Conservation (phyloP, 2,888 invertebrate species). For the Meandrusa payeni region DNA sequence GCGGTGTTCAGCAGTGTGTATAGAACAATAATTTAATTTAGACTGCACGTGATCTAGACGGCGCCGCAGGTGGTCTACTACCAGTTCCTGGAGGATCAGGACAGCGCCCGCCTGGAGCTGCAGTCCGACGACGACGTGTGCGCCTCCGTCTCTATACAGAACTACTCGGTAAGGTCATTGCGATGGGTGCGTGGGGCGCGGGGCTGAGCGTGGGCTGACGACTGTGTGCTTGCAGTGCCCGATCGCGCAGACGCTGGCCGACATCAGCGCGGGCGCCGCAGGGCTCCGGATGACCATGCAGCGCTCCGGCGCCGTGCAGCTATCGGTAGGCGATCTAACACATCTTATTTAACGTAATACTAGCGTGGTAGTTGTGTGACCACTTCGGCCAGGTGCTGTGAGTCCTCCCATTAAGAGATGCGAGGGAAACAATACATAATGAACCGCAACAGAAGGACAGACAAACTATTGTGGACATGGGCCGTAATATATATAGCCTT, state of each 20-base stretch:
- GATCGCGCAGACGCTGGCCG: slow-evolving; percentile 47
- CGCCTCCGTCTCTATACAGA: slow-evolving; percentile 59
- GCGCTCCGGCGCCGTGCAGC: slow-evolving; percentile 57
- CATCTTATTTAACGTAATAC: no score
- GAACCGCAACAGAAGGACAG: no score
- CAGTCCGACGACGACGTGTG: slow-evolving; percentile 56
- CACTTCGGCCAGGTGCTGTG: no score
- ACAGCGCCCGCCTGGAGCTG: slow-evolving; percentile 53
- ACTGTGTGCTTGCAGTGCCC: slow-evolving; percentile 55
- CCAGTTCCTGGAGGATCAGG: slow-evolving; percentile 45
- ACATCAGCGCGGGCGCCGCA: slow-evolving; percentile 30
- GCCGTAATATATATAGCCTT: no score
- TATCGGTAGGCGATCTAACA: slow-evolving; percentile 61
- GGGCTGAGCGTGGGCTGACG: neutral
- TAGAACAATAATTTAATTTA: no score
- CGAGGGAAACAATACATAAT: no score
- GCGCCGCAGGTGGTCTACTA: slow-evolving; percentile 52
- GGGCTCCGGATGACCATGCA: slow-evolving; percentile 57
- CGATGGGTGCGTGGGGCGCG: neutral
- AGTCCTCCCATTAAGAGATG: no score
- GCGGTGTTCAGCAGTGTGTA: no score
- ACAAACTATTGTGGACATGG: no score
- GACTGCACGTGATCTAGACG: slow-evolving; percentile 42
- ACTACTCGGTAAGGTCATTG: slow-evolving; percentile 55
- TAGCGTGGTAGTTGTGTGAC: no score